phyloP scores from a whole-genome alignment of 2,888 invertebrate genomes.

The Volucella inanis region DNA sequence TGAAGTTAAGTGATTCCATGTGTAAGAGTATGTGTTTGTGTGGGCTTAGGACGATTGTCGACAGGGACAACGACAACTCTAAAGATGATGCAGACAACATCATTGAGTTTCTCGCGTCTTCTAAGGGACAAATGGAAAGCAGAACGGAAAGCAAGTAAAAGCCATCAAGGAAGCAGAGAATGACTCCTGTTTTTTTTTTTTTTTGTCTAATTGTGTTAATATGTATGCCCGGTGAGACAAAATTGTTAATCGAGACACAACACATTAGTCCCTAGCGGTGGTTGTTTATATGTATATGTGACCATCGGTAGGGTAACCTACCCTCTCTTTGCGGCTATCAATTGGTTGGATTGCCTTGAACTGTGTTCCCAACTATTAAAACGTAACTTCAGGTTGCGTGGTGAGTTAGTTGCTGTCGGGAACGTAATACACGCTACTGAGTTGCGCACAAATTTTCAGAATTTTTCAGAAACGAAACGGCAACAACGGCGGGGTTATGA shows the following conservation, averaged over 20 bases:
- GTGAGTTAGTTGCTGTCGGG: slow-evolving; percentile 49
- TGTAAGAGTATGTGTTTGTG: slow-evolving; percentile 2
- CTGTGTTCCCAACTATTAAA: slow-evolving; percentile 53
- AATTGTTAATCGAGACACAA: slow-evolving; percentile 56
- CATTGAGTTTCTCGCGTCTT: slow-evolving; percentile 10
- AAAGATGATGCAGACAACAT: background rate
- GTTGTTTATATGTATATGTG: slow-evolving; percentile 1
- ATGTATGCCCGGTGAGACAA: slow-evolving; percentile 43
- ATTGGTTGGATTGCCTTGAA: slow-evolving; percentile 71
- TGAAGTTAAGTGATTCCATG: slow-evolving; percentile 68
- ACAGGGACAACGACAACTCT: slow-evolving; percentile 16
- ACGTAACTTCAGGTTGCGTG: slow-evolving; percentile 31
- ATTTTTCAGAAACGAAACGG: slow-evolving; percentile 40
- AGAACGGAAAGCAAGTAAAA: slow-evolving; percentile 65
- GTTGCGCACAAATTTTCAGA: slow-evolving; percentile 61
- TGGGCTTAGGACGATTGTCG: background rate
- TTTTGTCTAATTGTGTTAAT: slow-evolving; percentile 54
- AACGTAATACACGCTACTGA: slow-evolving; percentile 54
- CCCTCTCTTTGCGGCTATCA: slow-evolving; percentile 56
- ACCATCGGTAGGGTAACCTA: background rate
- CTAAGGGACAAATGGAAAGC: slow-evolving; percentile 53
- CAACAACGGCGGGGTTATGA: background rate
- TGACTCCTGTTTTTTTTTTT: slow-evolving; percentile 50
- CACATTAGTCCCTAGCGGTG: background rate
- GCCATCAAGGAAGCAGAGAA: slow-evolving; percentile 66